Evolutionary conservation across 2,888 invertebrate genomes (phyloP).

Genomic region (Trichogramma dendrolimi): DNA sequence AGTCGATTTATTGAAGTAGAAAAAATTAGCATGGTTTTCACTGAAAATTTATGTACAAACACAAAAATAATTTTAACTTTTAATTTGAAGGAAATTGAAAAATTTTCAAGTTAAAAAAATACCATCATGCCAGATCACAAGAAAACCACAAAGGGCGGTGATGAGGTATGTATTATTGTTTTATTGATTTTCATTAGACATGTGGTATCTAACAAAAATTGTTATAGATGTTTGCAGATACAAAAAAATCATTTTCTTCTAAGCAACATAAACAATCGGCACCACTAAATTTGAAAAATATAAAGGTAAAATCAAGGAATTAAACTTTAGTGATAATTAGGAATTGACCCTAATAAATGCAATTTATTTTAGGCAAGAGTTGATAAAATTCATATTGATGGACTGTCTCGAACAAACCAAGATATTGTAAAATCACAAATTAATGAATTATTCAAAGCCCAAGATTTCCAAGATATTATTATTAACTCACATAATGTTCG

Average conservation of each 20-base stretch:
- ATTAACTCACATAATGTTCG: slow-evolving; percentile 66
- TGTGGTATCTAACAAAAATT: neutral
- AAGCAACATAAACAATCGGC: slow-evolving; percentile 16
- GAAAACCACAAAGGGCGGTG: slow-evolving; percentile 10
- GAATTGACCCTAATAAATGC: neutral
- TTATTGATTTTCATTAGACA: neutral
- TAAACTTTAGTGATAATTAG: neutral
- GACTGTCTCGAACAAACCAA: slow-evolving; percentile 80
- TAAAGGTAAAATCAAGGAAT: slow-evolving; percentile 34
- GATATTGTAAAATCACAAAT: slow-evolving; percentile 79
- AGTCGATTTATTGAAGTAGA: too few species aligned
- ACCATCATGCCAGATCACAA: slow-evolving; percentile 18
- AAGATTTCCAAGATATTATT: slow-evolving; percentile 82
- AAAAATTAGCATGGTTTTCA: too few species aligned
- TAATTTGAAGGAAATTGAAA: neutral
- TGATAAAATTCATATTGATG: slow-evolving; percentile 80
- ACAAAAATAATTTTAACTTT: too few species aligned
- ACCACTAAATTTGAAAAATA: slow-evolving; percentile 35
- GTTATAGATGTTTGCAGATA: slow-evolving; percentile 8
- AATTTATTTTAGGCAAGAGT: slow-evolving; percentile 66
- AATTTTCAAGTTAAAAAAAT: slow-evolving; percentile 16
- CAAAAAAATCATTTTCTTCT: slow-evolving; percentile 1
- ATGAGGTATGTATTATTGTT: slow-evolving; percentile 11
- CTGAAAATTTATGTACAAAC: too few species aligned
- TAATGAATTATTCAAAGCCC: slow-evolving; percentile 75